A percentile compares a stretch with the other conserved stretches of the same genome.
Conservation (phyloP, 1,140 invertebrate species). For the Hycleus phaleratus region DNA sequence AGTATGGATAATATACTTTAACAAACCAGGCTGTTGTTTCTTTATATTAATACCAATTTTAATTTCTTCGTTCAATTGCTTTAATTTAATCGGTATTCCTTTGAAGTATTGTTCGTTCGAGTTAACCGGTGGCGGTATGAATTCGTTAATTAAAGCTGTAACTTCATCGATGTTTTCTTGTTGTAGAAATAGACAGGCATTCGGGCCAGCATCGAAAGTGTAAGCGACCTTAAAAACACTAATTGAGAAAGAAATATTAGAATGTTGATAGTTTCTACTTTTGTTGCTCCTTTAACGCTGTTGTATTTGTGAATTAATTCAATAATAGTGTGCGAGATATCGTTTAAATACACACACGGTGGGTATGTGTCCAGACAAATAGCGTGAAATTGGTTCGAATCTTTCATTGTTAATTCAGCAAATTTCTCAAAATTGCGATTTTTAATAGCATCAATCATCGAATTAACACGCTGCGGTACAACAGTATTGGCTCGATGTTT, state of each 20-base stretch:
- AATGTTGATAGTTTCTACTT: slow-evolving; percentile 43
- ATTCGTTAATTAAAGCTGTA: slow-evolving; percentile 55
- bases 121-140: slow-evolving; percentile 55
- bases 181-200: slow-evolving; percentile 85
- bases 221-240: slow-evolving; percentile 66
- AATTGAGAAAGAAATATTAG: not conserved
- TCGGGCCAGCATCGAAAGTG: slow-evolving; percentile 96
- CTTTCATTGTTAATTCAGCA: slow-evolving; percentile 92
- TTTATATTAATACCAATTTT: slow-evolving; percentile 35
- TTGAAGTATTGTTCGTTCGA: slow-evolving; percentile 45
- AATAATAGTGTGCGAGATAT: slow-evolving; percentile 72
- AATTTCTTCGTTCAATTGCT: slow-evolving; percentile 12
- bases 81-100: slow-evolving; percentile 37
- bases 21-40: slow-evolving; percentile 45
- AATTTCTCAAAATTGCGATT: slow-evolving; percentile 78
- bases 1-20: slow-evolving; percentile 82
- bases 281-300: slow-evolving; percentile 48
- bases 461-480: slow-evolving; percentile 63
- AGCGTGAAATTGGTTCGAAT: slow-evolving; percentile 97
- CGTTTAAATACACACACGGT: slow-evolving; percentile 87
- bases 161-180: slow-evolving; percentile 67
- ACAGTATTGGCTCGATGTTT: slow-evolving; percentile 61
- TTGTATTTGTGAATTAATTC: slow-evolving; percentile 81
- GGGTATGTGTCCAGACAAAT: slow-evolving; percentile 92
- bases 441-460: slow-evolving; percentile 68